Evolutionary conservation across 2,888 invertebrate species (phyloP).

Genomic region (Steromphala cineraria): DNA sequence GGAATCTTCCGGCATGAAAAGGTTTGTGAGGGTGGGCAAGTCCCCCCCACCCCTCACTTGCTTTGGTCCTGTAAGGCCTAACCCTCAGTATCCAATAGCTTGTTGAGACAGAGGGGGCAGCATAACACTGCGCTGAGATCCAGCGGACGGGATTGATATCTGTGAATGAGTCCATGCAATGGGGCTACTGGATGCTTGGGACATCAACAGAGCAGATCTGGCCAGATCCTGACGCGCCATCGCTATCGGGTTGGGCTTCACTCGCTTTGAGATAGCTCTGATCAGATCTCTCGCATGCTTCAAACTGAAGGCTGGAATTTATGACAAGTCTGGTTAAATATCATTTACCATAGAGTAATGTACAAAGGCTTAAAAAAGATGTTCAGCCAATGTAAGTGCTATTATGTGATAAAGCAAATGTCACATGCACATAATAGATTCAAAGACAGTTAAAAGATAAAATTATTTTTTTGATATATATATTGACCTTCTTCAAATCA

Average conservation of each 20-base stretch:
- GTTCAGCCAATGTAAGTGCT: neutral
- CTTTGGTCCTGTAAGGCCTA: too few species aligned
- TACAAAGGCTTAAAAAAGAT: neutral
- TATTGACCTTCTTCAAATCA: too few species aligned
- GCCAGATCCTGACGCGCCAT: constrained; percentile 33
- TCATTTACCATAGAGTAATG: neutral
- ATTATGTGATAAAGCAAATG: neutral
- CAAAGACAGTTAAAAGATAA: too few species aligned
- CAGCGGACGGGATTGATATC: constrained; percentile 26
- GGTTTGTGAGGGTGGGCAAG: too few species aligned
- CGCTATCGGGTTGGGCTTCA: constrained; percentile 51
- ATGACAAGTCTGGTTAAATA: neutral
- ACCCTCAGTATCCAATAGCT: too few species aligned
- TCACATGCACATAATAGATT: neutral
- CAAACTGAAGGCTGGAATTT: constrained; percentile 68
- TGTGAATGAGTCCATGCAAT: constrained; percentile 30
- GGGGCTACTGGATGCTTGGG: constrained; percentile 27
- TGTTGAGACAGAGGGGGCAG: neutral
- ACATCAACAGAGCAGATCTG: constrained; percentile 33
- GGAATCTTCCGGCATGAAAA: too few species aligned
- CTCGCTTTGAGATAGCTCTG: constrained; percentile 70
- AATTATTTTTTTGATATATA: too few species aligned
- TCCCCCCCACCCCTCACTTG: too few species aligned
- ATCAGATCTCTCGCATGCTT: constrained; percentile 73
- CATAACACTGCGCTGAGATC: neutral